Evolutionary conservation across 35 echinoderm and acorn worm species (phyloP).

Genomic region (Diadema setosum): DNA sequence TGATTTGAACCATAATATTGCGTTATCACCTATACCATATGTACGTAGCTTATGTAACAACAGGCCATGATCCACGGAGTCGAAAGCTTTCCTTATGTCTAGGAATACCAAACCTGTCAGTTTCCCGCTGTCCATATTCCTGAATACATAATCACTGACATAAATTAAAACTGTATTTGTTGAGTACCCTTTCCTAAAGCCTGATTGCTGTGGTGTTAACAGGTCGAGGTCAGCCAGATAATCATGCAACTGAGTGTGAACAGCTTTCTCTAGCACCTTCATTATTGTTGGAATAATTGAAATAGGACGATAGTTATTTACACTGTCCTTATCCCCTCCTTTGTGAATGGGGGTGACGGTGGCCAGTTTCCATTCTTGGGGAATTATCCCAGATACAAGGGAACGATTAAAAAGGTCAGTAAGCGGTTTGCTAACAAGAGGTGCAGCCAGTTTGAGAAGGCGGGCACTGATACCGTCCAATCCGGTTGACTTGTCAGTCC

Average conservation of each 20-base stretch:
- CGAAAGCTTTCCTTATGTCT: slow-evolving; percentile 47
- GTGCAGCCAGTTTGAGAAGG: slow-evolving; percentile 10
- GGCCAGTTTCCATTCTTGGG: slow-evolving; percentile 33
- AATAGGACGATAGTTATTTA: slow-evolving; percentile 20
- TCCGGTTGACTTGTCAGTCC: slow-evolving; percentile 1
- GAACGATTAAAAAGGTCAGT: slow-evolving; percentile 7
- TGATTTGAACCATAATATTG: too few relatives aligned
- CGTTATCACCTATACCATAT: too few relatives aligned
- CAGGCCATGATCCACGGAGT: slow-evolving; percentile 14
- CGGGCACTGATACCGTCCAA: background rate
- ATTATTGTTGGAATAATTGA: slow-evolving; percentile 34
- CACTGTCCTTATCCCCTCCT: background rate
- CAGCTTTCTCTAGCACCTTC: slow-evolving; percentile 36
- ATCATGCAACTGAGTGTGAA: slow-evolving; percentile 13
- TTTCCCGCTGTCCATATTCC: background rate
- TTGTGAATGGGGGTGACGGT: slow-evolving; percentile 8
- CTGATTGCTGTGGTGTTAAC: background rate
- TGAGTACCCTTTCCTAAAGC: slow-evolving; percentile 14
- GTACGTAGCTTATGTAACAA: too few relatives aligned
- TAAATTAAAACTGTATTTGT: slow-evolving; percentile 24
- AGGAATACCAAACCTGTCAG: slow-evolving; percentile 25
- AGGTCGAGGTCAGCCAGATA: background rate
- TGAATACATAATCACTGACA: slow-evolving; percentile 26
- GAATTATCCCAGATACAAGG: background rate
- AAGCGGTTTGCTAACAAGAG: background rate